Evolutionary conservation across 2,113 vertebrate species (phyloP).

Genomic region (Cephalopterus ornatus): DNA sequence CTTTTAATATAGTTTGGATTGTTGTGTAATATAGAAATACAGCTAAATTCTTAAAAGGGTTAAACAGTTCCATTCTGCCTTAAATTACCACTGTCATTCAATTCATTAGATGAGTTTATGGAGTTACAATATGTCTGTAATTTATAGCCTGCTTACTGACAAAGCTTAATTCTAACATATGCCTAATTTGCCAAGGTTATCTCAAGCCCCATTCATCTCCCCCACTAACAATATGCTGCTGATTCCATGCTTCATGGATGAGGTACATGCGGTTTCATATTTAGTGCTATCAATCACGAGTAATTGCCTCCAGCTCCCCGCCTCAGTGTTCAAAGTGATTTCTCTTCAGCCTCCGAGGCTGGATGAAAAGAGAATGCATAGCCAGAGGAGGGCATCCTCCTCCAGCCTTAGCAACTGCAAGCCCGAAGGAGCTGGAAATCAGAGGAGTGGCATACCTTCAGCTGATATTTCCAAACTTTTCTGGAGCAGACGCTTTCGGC

Average conservation of each 20-base stretch:
- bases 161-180: conserved; percentile 77
- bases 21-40: conserved; percentile 48
- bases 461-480: background rate
- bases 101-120: conserved; percentile 80
- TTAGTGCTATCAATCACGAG: conserved; percentile 82
- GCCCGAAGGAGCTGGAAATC: background rate
- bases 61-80: conserved; percentile 65
- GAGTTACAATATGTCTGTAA: conserved; percentile 78
- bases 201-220: conserved; percentile 80
- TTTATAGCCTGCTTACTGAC: conserved; percentile 79
- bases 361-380: conserved; percentile 6
- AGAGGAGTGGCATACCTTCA: background rate
- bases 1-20: conserved; percentile 39
- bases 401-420: conserved; percentile 40
- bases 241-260: conserved; percentile 71
- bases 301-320: conserved; percentile 76
- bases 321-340: conserved; percentile 73
- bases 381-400: conserved; percentile 72
- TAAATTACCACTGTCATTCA: conserved; percentile 72
- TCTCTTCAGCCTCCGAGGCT: conserved; percentile 49
- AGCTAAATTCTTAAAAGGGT: conserved; percentile 69
- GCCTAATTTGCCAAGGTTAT: conserved; percentile 82
- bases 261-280: conserved; percentile 77
- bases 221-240: conserved; percentile 73
- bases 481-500: background rate